Conservation (phyloP, 2,113 vertebrate genomes). For the Gila orcuttii region DNA sequence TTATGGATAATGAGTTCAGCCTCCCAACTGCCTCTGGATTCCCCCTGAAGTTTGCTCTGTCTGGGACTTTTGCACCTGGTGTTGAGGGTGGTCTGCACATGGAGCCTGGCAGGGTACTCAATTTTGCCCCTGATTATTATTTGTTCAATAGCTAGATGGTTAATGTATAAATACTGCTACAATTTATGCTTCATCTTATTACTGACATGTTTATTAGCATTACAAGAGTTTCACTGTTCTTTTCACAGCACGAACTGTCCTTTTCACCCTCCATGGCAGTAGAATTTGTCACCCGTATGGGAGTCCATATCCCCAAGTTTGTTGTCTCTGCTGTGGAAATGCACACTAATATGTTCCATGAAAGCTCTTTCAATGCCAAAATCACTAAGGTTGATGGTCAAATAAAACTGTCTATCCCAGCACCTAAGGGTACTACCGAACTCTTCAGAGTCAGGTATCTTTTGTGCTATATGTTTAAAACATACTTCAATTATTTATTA, state of each 20-base stretch:
- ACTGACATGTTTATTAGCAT: background rate
- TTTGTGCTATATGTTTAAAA: background rate
- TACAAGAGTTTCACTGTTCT: background rate
- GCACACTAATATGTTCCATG: constrained; percentile 86
- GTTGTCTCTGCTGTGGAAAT: constrained; percentile 80
- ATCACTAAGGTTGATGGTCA: constrained; percentile 73
- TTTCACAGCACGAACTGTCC: constrained; percentile 72
- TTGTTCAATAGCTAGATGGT: background rate
- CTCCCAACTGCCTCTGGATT: constrained; percentile 87
- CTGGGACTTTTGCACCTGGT: constrained; percentile 84
- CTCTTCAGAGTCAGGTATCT: constrained; percentile 80
- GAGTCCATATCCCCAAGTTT: constrained; percentile 83
- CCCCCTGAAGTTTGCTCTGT: constrained; percentile 84
- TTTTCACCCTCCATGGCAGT: constrained; percentile 84
- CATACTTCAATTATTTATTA: background rate
- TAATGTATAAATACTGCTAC: background rate
- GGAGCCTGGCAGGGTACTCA: constrained; percentile 73
- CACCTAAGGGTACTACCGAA: constrained; percentile 77
- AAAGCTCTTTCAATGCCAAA: constrained; percentile 78
- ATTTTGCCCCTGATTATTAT: background rate
- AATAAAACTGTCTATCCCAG: constrained; percentile 81
- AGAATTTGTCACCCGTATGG: constrained; percentile 87
- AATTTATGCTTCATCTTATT: background rate
- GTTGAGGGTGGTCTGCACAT: constrained; percentile 78
- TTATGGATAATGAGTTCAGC: constrained; percentile 90